Evolutionary conservation across 2,113 vertebrate species (phyloP).

Genomic region (Zosterops lateralis): DNA sequence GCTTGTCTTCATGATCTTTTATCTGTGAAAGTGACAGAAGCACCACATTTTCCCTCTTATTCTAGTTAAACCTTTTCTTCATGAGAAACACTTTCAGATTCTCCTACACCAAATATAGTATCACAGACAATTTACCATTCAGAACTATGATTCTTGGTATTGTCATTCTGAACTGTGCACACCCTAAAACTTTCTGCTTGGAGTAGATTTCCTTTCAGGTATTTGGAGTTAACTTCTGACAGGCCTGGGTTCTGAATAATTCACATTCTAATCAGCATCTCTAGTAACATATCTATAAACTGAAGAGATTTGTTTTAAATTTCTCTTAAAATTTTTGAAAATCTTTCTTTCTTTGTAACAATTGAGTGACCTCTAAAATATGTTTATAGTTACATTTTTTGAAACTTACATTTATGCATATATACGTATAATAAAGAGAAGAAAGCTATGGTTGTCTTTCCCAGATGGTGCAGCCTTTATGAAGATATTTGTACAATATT

Average conservation of each 20-base stretch:
- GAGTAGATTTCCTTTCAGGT: neutral
- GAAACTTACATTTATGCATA: neutral
- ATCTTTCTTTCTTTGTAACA: neutral
- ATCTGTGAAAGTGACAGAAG: neutral
- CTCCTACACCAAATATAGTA: neutral
- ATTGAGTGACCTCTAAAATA: neutral
- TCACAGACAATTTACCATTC: neutral
- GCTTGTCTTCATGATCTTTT: neutral
- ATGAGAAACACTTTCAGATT: neutral
- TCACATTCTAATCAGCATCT: constrained; percentile 32
- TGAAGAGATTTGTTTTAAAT: neutral
- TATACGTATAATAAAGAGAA: neutral
- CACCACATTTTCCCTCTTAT: neutral
- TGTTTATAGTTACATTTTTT: neutral
- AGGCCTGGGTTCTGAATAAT: constrained; percentile 30
- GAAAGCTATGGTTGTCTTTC: neutral
- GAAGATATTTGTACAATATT: neutral
- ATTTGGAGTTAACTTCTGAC: constrained; percentile 22
- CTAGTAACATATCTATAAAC: constrained; percentile 27
- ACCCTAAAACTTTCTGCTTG: neutral
- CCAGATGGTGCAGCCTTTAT: neutral
- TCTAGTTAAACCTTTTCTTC: neutral
- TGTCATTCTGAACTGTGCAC: neutral
- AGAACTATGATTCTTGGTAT: neutral
- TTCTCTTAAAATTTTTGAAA: constrained; percentile 12